Evolutionary conservation across 92 coral and sea anemone genomes (phyloP).

Genomic region (Porites rus): DNA sequence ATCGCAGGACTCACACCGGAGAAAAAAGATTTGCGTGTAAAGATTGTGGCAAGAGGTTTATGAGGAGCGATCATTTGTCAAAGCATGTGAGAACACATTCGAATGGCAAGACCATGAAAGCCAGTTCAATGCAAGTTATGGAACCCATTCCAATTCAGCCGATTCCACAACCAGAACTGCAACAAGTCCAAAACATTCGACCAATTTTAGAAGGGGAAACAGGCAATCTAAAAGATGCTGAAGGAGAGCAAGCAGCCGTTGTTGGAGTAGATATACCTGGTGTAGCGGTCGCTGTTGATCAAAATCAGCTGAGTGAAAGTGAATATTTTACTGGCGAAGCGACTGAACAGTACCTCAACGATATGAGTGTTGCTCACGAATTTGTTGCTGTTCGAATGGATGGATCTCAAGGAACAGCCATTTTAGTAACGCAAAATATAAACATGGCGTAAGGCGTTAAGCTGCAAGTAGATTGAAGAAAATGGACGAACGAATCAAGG

Average conservation of each 20-base stretch:
- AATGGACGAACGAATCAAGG: neutral
- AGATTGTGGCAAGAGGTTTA: constrained; percentile 94
- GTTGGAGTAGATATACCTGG: constrained; percentile 79
- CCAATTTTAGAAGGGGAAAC: neutral
- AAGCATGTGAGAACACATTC: constrained; percentile 98
- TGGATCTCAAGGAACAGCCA: constrained; percentile 40
- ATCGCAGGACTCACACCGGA: constrained; percentile 98
- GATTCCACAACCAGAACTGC: constrained; percentile 34
- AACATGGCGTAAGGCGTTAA: constrained; percentile 38
- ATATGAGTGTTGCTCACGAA: constrained; percentile 38
- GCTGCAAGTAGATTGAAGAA: neutral
- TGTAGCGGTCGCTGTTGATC: constrained; percentile 65
- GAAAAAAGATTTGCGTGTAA: constrained; percentile 93
- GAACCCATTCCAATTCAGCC: constrained; percentile 85
- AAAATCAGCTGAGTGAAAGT: constrained; percentile 44
- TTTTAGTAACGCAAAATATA: constrained; percentile 47
- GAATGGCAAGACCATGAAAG: constrained; percentile 71
- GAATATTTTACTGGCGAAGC: constrained; percentile 56
- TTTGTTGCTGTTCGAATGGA: constrained; percentile 57
- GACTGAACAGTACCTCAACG: constrained; percentile 32
- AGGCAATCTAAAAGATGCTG: constrained; percentile 1
- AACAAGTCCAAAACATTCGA: constrained; percentile 6
- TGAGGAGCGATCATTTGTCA: constrained; percentile 98
- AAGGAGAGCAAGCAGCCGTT: constrained; percentile 73
- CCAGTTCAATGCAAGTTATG: constrained; percentile 24